phyloP scores from a whole-genome alignment of 2,797 vertebrate genomes.

The Antrozous pallidus region DNA sequence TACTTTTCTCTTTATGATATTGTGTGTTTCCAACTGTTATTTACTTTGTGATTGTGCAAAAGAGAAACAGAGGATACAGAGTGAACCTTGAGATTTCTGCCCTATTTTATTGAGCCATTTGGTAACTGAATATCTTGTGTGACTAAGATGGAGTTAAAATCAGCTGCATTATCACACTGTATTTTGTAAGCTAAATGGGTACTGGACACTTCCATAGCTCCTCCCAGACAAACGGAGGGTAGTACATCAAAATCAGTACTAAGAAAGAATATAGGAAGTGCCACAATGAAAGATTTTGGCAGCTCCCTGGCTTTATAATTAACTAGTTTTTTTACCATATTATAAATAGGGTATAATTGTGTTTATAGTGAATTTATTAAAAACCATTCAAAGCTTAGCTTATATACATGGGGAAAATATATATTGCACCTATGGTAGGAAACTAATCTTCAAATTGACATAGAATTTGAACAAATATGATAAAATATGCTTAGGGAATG shows the following conservation, averaged over 20 bases:
- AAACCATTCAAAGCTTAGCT: not conserved
- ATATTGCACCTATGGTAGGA: not conserved
- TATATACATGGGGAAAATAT: not conserved
- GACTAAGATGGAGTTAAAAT: not conserved
- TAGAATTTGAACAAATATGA: not conserved
- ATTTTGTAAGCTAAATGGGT: not conserved
- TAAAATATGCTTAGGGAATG: not conserved
- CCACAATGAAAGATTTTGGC: not conserved
- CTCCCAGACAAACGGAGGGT: not conserved
- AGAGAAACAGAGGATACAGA: not conserved
- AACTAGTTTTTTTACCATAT: not conserved
- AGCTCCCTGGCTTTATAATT: not conserved
- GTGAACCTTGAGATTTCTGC: not conserved
- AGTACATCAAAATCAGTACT: not conserved
- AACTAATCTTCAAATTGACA: not conserved
- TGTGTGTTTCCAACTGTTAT: not conserved
- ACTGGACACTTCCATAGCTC: accelerated
- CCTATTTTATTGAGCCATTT: not conserved
- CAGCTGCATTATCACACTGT: not conserved
- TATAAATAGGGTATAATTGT: not conserved
- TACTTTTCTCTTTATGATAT: not conserved
- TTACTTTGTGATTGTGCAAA: not conserved
- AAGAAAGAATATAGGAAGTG: not conserved
- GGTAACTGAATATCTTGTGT: not conserved
- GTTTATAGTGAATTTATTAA: not conserved